Base-by-base conservation (phyloP, 2,888 invertebrate species). In the Oxystoma pomonae region DNA sequence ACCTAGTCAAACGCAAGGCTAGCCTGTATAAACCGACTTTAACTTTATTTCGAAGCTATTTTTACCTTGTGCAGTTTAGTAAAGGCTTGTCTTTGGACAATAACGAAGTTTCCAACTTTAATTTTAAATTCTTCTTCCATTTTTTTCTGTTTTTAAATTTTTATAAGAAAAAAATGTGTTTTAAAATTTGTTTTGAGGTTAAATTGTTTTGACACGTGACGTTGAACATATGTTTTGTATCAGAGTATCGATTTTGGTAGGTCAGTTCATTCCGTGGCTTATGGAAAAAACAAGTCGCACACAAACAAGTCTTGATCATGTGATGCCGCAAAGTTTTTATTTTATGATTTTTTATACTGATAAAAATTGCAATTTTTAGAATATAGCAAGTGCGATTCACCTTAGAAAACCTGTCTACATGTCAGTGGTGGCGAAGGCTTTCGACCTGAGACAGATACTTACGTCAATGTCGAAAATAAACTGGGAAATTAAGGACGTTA, bases 401-500 rank as follows among this genome's bases (percentile, higher is more conserved):
- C 81, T 97, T 61, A 83, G 96, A 20, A 86, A 88, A 71, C 96
- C 96, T 0, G 87, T 96, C 9, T 97, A 95, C 75, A 92, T 92
- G 85, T 88, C 90, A 64, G 93, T 95, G 0, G 90, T 92, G 0
- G 89, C 90, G 0, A 89, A 88, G 74, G 85, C 90, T 0, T 87
- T 97, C 5, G 91, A 96, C 76, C 86, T 90, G 3, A 85, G 90
- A 51, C 84, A 87, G 16, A 86, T 93, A 22, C 80, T 97, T 7
- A 83, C 87, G 65, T 86, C 90, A n/a, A 97, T 99, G 91, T 90
- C 92, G 61, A 90, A 90, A 80, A 95, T 97, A 0, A 91, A 92
- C 78, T 99, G 98, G 98, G 88, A 95, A 81, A 87, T 98, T 64
- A 94, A 94, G 83, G 95, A 94, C 73, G 94, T 99, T 0, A 94